Evolutionary conservation across 2,888 invertebrate genomes (phyloP), one percentile per base, ranked within the genome.

Genomic region (Dichetophora obliterata): DNA sequence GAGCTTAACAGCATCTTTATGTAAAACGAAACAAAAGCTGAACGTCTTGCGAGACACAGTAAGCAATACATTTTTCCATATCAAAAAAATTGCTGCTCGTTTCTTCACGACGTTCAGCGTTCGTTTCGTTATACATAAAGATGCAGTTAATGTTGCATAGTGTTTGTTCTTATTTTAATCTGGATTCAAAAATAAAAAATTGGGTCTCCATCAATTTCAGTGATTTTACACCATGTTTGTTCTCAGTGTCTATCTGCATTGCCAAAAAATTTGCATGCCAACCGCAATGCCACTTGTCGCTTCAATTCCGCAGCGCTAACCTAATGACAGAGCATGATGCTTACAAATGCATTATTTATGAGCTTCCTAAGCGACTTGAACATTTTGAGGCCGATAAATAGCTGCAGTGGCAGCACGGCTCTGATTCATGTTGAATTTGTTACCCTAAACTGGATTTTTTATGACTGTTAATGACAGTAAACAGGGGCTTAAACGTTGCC

Each of bases 391-490:
- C n/a, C 14, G 43, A 43, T 43, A 43, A 14, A 31, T 63, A 27
- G 27, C 22, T 50, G 34, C 27, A 22, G 2, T 34, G 63, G 11
- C 57, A 3, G 37, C 71, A 19, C 24, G 57, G 34, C n/a, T 24
- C 16, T 16, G 50, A 16, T 34, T 68, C 48, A 14, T 34, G 68
- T 34, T 50, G 6, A 19, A 27, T 34, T 50, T 31, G 14, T 27
- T 27, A 27, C 31, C 19, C n/a, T 54, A 34, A 54, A 63, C 11
- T 8, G 43, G 24, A 22, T 27, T 34, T 50, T 74, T 74, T 74
- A 74, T 74, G 65, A 66, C 72, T 68, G 48, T 77, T 77, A 79
- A 77, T 77, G 79, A 77, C 77, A 75, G 74, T 74, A 75, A 75
- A 75, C 14, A 70, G 71, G 57, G 24, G 73, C 65, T 75, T 79